Evolutionary conservation across 1,140 invertebrate species (phyloP).

Genomic region (Teleogryllus occipitalis): DNA sequence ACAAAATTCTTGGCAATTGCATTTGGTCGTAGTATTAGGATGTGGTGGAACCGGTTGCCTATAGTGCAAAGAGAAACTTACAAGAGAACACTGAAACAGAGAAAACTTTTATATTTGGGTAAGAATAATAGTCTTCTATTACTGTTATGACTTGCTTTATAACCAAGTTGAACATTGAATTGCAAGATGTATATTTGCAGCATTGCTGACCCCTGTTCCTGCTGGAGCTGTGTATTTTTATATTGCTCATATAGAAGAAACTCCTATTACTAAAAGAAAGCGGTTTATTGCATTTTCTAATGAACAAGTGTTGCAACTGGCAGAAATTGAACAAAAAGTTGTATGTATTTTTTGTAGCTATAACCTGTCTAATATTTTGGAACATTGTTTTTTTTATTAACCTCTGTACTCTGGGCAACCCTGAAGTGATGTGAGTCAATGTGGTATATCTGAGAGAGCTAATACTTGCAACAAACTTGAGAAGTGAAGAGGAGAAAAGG

Average conservation of each 20-base stretch:
- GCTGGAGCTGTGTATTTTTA: conserved; percentile 35
- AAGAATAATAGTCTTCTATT: conserved; percentile 22
- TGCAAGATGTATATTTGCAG: neutral
- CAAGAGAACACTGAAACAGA: conserved; percentile 29
- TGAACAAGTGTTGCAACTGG: conserved; percentile 14
- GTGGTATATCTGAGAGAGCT: too few relatives aligned
- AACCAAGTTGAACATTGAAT: neutral
- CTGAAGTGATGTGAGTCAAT: too few relatives aligned
- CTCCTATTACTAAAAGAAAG: conserved; percentile 43
- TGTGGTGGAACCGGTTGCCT: conserved; percentile 41
- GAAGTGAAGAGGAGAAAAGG: too few relatives aligned
- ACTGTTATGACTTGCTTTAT: neutral
- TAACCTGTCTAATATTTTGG: too few relatives aligned
- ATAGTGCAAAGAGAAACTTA: conserved; percentile 31
- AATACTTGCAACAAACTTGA: too few relatives aligned
- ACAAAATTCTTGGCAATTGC: conserved; percentile 33
- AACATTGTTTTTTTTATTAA: too few relatives aligned
- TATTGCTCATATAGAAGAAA: conserved; percentile 39
- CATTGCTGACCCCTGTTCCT: neutral
- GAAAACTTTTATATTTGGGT: conserved; percentile 31
- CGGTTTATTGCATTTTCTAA: conserved; percentile 26
- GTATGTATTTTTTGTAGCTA: neutral
- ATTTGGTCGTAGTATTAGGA: conserved; percentile 37
- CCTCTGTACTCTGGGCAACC: too few relatives aligned
- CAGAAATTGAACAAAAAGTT: conserved; percentile 7